Evolutionary conservation across 2,113 vertebrate species (phyloP).

Genomic region (Cyphomyrus discorhynchus): DNA sequence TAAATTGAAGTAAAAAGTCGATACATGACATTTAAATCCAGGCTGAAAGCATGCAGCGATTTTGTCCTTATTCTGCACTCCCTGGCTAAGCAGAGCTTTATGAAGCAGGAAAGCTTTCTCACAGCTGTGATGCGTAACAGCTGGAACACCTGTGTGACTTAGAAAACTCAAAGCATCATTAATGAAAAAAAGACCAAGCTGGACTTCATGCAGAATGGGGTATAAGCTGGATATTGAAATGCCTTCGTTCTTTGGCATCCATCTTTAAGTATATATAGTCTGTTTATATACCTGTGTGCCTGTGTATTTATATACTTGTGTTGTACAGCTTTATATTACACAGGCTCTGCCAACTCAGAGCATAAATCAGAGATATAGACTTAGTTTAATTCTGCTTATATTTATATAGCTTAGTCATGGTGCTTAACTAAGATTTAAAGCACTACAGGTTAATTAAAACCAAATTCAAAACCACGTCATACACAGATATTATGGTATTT

Average conservation of each 20-base stretch:
- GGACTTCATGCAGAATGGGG: neutral
- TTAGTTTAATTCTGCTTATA: neutral
- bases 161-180: neutral
- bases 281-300: neutral
- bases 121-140: neutral
- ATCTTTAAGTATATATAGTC: neutral
- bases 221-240: neutral
- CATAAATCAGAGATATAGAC: neutral
- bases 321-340: neutral
- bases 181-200: neutral
- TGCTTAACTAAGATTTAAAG: neutral
- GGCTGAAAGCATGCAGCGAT: neutral
- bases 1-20: neutral
- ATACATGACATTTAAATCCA: neutral
- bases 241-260: neutral
- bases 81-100: neutral
- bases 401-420: neutral
- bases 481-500: neutral
- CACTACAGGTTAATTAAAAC: neutral
- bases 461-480: neutral
- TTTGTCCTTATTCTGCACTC: neutral
- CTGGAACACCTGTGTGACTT: neutral
- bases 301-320: neutral
- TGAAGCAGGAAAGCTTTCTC: neutral
- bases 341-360: neutral